phyloP scores from a whole-genome alignment of 2,797 vertebrate species.

The Syncerus caffer region DNA sequence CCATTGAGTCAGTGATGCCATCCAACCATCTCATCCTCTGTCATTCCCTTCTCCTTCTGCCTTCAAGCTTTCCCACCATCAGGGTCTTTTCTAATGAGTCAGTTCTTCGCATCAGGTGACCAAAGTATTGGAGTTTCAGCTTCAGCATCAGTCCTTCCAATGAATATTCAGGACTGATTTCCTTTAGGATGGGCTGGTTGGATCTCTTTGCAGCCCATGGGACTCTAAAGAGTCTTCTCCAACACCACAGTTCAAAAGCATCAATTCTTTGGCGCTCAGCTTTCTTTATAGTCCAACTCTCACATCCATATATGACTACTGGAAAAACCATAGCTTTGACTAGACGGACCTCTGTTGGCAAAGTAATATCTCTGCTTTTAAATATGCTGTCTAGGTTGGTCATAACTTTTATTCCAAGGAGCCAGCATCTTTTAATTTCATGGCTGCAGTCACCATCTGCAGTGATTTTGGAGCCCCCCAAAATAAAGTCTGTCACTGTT shows the following conservation, averaged over 20 bases:
- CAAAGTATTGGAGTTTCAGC: not conserved
- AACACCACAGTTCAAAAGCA: not conserved
- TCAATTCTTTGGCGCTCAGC: accelerated
- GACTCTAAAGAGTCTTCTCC: not conserved
- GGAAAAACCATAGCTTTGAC: not conserved
- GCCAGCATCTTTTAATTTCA: not conserved
- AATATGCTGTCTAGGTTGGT: not conserved
- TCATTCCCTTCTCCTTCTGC: not conserved
- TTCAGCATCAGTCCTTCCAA: not conserved
- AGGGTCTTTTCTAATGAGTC: not conserved
- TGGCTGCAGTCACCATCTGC: not conserved
- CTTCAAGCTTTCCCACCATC: not conserved
- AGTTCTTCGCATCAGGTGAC: accelerated
- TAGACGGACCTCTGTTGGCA: not conserved
- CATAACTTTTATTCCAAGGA: not conserved
- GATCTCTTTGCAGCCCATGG: not conserved
- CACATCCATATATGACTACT: not conserved
- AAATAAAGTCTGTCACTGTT: not conserved
- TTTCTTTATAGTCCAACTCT: not conserved
- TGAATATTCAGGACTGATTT: not conserved
- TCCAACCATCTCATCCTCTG: not conserved
- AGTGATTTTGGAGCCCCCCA: not conserved
- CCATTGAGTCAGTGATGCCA: not conserved
- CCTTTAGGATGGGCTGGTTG: not conserved
- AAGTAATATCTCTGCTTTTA: not conserved